A percentile compares a stretch with the other conserved stretches of the same genome.
Evolutionary conservation across 1,140 invertebrate genomes (phyloP).

Genomic region (Varroa destructor): DNA sequence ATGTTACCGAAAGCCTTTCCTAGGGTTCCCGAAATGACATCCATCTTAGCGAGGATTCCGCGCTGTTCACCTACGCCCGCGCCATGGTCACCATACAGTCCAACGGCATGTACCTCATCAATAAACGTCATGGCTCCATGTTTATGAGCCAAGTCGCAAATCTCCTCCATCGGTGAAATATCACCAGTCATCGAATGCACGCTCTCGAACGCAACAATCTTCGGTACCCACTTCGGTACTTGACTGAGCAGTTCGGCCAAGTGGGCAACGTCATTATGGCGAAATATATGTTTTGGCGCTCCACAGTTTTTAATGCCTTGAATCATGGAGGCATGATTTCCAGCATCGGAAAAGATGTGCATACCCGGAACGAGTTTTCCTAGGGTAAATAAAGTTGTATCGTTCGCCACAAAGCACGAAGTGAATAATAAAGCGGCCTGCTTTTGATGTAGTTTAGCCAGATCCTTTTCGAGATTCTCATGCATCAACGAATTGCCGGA

Average conservation of each 20-base stretch:
- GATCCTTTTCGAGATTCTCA: constrained; percentile 66
- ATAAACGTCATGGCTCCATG: constrained; percentile 89
- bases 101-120: constrained; percentile 97
- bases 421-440: constrained; percentile 84
- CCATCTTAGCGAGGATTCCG: constrained; percentile 68
- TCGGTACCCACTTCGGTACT: constrained; percentile 62
- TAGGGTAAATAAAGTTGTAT: constrained; percentile 84
- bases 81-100: constrained; percentile 80
- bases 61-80: constrained; percentile 87
- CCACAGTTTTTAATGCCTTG: constrained; percentile 85
- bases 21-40: constrained; percentile 89
- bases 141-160: constrained; percentile 76
- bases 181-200: constrained; percentile 94
- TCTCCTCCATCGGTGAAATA: constrained; percentile 64
- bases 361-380: constrained; percentile 67
- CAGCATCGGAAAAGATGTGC: constrained; percentile 91
- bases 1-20: constrained; percentile 96
- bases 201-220: constrained; percentile 96
- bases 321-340: constrained; percentile 98
- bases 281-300: constrained; percentile 83
- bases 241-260: constrained; percentile 57
- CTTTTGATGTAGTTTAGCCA: constrained; percentile 79
- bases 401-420: constrained; percentile 94
- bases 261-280: constrained; percentile 80
- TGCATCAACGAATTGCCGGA: constrained; percentile 88